Conservation (phyloP, 2,113 vertebrate species). For the Gallinago undulata region DNA sequence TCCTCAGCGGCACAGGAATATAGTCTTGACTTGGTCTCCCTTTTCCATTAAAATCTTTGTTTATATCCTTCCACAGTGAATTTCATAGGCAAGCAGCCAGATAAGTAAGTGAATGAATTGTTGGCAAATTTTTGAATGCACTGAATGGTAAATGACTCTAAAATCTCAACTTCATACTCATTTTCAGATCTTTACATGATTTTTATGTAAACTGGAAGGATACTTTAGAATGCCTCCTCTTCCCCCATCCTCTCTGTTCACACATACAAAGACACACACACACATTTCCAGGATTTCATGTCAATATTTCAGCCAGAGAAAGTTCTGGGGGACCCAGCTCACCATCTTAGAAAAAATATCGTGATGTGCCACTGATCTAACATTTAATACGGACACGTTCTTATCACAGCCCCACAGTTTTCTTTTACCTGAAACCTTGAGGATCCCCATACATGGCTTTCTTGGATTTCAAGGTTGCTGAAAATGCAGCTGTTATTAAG, state of each 20-base stretch:
- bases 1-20: neutral
- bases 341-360: neutral
- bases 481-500: neutral
- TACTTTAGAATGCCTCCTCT: neutral
- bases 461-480: neutral
- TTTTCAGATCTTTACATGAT: neutral
- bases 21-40: neutral
- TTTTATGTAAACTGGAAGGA: constrained; percentile 2
- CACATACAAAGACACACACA: neutral
- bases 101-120: neutral
- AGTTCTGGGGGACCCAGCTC: neutral
- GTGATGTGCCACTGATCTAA: neutral
- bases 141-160: constrained; percentile 12
- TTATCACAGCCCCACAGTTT: neutral
- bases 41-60: neutral
- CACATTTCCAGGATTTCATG: neutral
- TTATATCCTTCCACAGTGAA: neutral
- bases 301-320: neutral
- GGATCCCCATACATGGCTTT: neutral
- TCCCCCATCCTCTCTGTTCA: neutral
- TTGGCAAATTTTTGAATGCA: neutral
- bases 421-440: neutral
- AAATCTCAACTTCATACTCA: neutral
- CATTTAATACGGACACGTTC: neutral
- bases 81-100: neutral